Base-by-base conservation (phyloP, 2,797 vertebrate species). In the Anguilla megastoma region DNA sequence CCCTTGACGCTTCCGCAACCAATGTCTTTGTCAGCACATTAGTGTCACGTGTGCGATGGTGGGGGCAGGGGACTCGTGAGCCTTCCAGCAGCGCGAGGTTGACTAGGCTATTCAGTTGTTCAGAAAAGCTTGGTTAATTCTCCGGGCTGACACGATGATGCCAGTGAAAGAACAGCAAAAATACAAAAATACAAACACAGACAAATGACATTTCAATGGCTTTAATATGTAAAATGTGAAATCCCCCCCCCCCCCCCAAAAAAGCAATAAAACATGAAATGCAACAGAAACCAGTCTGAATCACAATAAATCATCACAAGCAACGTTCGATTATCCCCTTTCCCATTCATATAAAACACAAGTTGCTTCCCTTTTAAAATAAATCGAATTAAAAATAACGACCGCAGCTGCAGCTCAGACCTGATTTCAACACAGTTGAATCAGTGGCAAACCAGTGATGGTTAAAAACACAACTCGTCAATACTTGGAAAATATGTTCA, bases 401-500 rank as follows among this genome's bases (percentile, higher is more conserved):
- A 88, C 83, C 52, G 87, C 87, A 45, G 69, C 66, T 79, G 87
- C 84, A 88, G 84, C 74, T 85, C 12, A 79, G 76, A 85, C 36
- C 50, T 85, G 87, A 88, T 88, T 85, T 85, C 63, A 88, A 97
- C 96, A 96, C 96, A 96, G 96, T 96, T 97, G 96, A 97, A 97
- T 96, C 96, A 91, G 92, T 95, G 95, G 96, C 87, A 96, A 96
- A 95, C 93, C 89, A 96, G 95, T 50, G 41, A 80, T 83, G 54
- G 94, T 96, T 95, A 95, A 96, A 95, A 92, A 80, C 94, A 95
- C 95, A 94, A 95, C 95, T 95, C 95, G n/a, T 96, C 95, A 88
- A 86, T 74, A 96, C 92, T 94, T 94, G 96, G 95, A 96, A 95
- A 96, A 90, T 91, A 91, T 92, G 12, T 33, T 92, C 86, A 91